A percentile compares a stretch with the other conserved stretches of the same genome.
Evolutionary conservation across 1,140 invertebrate species (phyloP).

Genomic region (Lerema accius): DNA sequence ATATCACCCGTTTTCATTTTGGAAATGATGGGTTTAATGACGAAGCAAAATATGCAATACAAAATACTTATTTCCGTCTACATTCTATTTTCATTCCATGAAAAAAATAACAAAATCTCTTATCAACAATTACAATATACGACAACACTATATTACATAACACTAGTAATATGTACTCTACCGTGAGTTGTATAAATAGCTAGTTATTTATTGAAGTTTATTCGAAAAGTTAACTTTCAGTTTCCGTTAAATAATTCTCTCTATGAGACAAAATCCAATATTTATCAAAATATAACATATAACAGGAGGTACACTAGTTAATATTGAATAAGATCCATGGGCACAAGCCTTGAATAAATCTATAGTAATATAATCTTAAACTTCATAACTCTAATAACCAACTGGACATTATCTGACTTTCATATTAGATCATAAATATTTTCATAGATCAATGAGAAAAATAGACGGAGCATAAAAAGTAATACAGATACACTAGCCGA

Average conservation of each 20-base stretch:
- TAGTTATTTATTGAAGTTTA: constrained; percentile 13
- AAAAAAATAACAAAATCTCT: constrained; percentile 26
- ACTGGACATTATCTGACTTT: constrained; percentile 40
- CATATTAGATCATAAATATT: not conserved
- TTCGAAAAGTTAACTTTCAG: constrained; percentile 8
- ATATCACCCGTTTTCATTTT: constrained; percentile 38
- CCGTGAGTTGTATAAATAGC: constrained; percentile 11
- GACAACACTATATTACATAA: constrained; percentile 5
- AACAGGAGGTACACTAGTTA: constrained; percentile 10
- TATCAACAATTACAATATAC: constrained; percentile 2
- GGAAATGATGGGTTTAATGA: constrained; percentile 29
- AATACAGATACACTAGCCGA: too few relatives aligned
- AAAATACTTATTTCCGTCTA: constrained; percentile 10
- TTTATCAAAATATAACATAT: constrained; percentile 60
- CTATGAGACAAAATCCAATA: constrained; percentile 46
- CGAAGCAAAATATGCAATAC: constrained; percentile 24
- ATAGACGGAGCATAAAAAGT: too few relatives aligned
- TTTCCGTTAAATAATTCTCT: constrained; percentile 22
- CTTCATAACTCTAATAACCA: constrained; percentile 30
- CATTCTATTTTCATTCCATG: constrained; percentile 9
- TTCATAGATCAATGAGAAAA: not conserved
- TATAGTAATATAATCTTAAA: constrained; percentile 43
- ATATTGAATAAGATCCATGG: constrained; percentile 36
- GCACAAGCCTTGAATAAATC: constrained; percentile 41
- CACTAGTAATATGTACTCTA: constrained; percentile 9